Evolutionary conservation across 1,140 invertebrate species (phyloP).

Genomic region (Solenopsis fugax): DNA sequence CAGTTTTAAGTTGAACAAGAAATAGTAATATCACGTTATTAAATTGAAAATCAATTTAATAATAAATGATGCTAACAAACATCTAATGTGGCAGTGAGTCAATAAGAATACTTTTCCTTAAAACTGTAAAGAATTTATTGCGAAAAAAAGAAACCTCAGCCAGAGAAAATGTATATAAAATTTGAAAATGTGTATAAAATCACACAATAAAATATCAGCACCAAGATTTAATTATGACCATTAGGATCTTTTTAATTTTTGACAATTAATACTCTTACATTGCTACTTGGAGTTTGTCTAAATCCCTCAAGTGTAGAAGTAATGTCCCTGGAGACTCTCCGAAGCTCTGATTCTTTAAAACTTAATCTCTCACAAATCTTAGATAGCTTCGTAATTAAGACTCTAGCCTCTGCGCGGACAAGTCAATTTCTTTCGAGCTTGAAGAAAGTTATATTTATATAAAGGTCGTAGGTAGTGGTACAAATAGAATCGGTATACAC

Average conservation of each 20-base stretch:
- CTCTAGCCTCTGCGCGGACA: background rate
- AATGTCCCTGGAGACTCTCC: background rate
- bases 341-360: background rate
- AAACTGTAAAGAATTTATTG: too few relatives aligned
- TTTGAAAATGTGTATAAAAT: too few relatives aligned
- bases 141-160: too few relatives aligned
- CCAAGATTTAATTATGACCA: too few relatives aligned
- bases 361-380: background rate
- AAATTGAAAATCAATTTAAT: too few relatives aligned
- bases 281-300: background rate
- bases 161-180: too few relatives aligned
- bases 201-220: too few relatives aligned
- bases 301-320: background rate
- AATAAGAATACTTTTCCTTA: too few relatives aligned
- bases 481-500: background rate
- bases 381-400: background rate
- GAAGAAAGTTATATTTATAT: constrained; percentile 11
- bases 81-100: too few relatives aligned
- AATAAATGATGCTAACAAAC: too few relatives aligned
- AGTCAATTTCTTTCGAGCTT: background rate
- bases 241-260: background rate
- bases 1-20: too few relatives aligned
- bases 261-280: background rate
- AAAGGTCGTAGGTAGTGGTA: background rate
- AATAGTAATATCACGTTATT: too few relatives aligned